Evolutionary conservation across 92 coral and sea anemone species (phyloP), one percentile per base, ranked within the genome.

Genomic region (Heteractis magnifica): DNA sequence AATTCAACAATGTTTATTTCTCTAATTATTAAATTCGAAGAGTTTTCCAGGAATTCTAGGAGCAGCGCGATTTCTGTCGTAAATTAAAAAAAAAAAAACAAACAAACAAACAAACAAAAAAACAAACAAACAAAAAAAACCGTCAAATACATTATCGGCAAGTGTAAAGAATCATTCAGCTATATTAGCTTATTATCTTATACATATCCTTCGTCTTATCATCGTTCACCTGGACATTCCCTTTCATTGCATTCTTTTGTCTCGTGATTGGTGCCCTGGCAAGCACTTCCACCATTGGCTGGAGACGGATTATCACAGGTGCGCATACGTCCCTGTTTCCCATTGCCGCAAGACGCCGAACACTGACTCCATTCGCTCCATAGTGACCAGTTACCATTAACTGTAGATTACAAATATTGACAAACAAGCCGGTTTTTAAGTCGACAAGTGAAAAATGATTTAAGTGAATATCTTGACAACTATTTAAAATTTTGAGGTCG

Each of bases 191-290:
- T 11, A 59, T 59, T 59, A 59, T 12, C 3, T n/a, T 34, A 34
- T 34, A 34, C 44, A 49, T 51, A n/a, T 71, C 12, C 49, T 68
- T 19, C 34, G 51, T 11, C 50, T 26, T 75, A 49, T 21, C 16
- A 49, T 9, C 10, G 5, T 4, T 6, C 73, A 86, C 92, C 92
- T 86, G 92, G 89, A 52, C 92, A 89, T 60, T 60, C 60, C n/a
- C 70, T 60, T 50, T 52, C 19, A 56, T 76, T 81, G 72, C 92
- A 89, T 10, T 52, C 83, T 6, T 82, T 51, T 50, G 82, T 51
- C 53, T 81, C 86, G 6, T 16, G 26, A 64, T 5, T 19, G 23
- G 72, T 1, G 14, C 91, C 91, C 5, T 72, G 56, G 62, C 91
- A 88, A 48, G 26, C 80, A 19, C 13, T 72, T 16, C 91, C 91